Conservation (phyloP, 2,113 vertebrate genomes). For the Sialia sialis region DNA sequence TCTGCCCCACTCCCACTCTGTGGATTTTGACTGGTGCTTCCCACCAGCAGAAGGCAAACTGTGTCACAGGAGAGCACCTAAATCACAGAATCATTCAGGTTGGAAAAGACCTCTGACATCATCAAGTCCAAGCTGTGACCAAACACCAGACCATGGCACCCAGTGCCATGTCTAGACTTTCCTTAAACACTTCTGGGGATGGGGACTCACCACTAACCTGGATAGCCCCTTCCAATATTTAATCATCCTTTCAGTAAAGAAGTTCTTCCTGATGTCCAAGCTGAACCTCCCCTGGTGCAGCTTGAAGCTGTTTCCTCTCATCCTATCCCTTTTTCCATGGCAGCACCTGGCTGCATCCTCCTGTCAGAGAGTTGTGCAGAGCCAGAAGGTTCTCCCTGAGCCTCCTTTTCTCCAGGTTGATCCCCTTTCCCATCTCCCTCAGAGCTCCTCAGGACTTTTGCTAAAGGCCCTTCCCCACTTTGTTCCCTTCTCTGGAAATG, state of each 20-base stretch:
- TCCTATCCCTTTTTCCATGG: neutral
- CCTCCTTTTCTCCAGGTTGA: neutral
- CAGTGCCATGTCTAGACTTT: neutral
- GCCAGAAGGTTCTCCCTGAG: neutral
- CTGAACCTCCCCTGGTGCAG: neutral
- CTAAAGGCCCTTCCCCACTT: neutral
- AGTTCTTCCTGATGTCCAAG: neutral
- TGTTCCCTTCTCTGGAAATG: fast-evolving
- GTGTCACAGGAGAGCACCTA: neutral
- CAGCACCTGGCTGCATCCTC: neutral
- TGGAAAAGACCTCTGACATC: neutral
- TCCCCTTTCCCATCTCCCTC: neutral
- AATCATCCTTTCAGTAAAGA: neutral
- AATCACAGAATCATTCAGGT: neutral
- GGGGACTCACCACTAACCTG: neutral
- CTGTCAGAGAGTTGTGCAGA: neutral
- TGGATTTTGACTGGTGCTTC: neutral
- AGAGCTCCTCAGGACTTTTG: neutral
- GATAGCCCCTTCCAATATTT: neutral
- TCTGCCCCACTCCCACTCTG: neutral
- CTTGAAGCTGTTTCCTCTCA: neutral
- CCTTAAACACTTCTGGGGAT: neutral
- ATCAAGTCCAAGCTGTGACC: neutral
- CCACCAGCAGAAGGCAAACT: neutral
- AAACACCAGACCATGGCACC: neutral